Base-by-base conservation (phyloP, 2,888 invertebrate genomes). In the Serrognathus titanus region DNA sequence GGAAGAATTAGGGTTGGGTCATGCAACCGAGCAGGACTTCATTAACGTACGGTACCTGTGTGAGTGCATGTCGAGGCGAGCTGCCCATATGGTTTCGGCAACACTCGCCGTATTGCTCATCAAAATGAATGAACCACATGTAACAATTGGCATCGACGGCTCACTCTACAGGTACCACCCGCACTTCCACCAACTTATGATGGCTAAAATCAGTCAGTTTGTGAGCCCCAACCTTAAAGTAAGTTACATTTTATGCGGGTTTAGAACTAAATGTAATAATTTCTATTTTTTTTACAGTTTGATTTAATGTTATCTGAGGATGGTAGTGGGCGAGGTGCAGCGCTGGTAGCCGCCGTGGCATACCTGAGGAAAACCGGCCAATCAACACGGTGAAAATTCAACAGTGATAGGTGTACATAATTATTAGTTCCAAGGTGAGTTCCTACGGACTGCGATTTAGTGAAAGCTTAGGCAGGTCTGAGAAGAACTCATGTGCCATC, bases 101-200 rank as follows among this genome's bases (percentile, higher is more conserved):
- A 95, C 94, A 53, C 85, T 92, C 63, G 92, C 97, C 6, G 86
- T 89, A 43, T 82, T 99, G 45, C 84, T 99, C 66, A 93, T 96
- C 77, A 93, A 93, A 80, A 95, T 98, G 87, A 82, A 85, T 61
- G 89, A 94, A 71, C 86, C 90, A 13, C 84, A 85, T 66, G 92
- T 95, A 56, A 94, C 95, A 6, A 92, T 98, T 54, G 98, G 95
- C 63, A 93, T 98, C 69, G 98, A 98, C 78, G 97, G 97, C 63
- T 95, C 96, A 60, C 92, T 98, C 13, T 98, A 96, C 81, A 87
- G 97, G 69, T 96, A 90, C 83, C 97, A 98, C 79, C 97, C 97
- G 6, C 91, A 93, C 80, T 97, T 97, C 85, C 94, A 96, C 78
- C 85, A 92, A 76, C 85, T 96, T 70, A 97, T 97, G 94, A 88